Percentiles rank a stretch among this genome's conserved stretches.
These are phyloP conservation scores for Craseonycteris thonglongyai DNA, from an alignment of 2,113 vertebrate species.

Conservation along the genomic window DNA sequence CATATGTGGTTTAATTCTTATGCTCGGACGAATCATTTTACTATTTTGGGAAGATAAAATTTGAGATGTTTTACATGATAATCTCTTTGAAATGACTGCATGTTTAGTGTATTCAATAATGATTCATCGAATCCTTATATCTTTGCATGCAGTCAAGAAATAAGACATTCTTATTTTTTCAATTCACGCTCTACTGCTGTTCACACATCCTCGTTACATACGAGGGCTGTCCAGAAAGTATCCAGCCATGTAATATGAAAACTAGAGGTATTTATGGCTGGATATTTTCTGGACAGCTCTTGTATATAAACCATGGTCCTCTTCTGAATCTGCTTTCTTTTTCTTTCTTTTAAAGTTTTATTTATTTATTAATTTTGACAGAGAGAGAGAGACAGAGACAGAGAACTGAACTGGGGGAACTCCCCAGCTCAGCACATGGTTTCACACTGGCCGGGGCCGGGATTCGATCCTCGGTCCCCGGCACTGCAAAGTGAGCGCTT, in stretches of 20 bases:
- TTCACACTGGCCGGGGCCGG: too few species aligned
- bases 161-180: neutral
- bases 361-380: too few species aligned
- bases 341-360: too few species aligned
- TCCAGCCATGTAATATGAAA: too few species aligned
- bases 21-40: neutral
- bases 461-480: too few species aligned
- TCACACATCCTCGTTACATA: neutral
- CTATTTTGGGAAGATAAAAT: neutral
- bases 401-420: too few species aligned
- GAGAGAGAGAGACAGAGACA: too few species aligned
- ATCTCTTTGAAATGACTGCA: neutral
- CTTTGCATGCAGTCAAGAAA: neutral
- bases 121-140: neutral
- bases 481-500: too few species aligned
- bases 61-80: neutral
- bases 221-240: too few species aligned
- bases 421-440: too few species aligned
- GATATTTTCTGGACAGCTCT: too few species aligned
- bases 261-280: too few species aligned
- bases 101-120: neutral
- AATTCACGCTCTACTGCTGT: neutral
- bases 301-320: neutral
- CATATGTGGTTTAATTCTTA: neutral
- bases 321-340: neutral